phyloP scores from a whole-genome alignment of 30 jellyfish, hydroid and myxozoan species.

The Catostylus mosaicus region DNA sequence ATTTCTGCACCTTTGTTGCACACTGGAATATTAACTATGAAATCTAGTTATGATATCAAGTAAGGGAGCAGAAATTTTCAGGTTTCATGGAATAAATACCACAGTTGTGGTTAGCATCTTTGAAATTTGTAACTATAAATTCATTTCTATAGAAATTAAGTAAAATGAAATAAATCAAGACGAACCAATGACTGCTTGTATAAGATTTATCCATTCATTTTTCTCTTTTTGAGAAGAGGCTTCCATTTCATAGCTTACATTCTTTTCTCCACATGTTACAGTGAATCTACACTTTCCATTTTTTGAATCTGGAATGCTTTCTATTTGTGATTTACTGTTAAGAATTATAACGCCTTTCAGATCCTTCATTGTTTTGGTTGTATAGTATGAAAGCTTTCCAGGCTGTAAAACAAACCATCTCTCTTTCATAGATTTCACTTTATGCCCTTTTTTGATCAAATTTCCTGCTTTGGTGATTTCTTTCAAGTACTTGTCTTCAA shows the following conservation, averaged over 20 bases:
- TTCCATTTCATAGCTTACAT: slow-evolving; percentile 78
- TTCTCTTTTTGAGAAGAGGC: slow-evolving; percentile 85
- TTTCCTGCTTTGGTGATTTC: slow-evolving; percentile 83
- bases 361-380: slow-evolving; percentile 63
- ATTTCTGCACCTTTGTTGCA: too few relatives aligned
- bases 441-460: slow-evolving; percentile 92
- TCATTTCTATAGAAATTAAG: too few relatives aligned
- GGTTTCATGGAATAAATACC: too few relatives aligned
- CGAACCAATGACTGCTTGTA: slow-evolving; percentile 87
- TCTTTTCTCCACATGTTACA: slow-evolving; percentile 87
- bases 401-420: slow-evolving; percentile 95
- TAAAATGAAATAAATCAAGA: too few relatives aligned
- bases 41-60: too few relatives aligned
- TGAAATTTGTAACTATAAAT: too few relatives aligned
- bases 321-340: slow-evolving; percentile 53
- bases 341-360: slow-evolving; percentile 80
- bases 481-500: slow-evolving; percentile 49
- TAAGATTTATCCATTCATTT: slow-evolving; percentile 92
- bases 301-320: slow-evolving; percentile 69
- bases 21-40: too few relatives aligned
- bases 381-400: slow-evolving; percentile 64
- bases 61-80: too few relatives aligned
- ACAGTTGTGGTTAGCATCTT: too few relatives aligned
- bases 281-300: slow-evolving; percentile 75
- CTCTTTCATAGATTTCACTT: slow-evolving; percentile 92